phyloP scores from a whole-genome alignment of 2,797 vertebrate species.

The Apogon talboti region DNA sequence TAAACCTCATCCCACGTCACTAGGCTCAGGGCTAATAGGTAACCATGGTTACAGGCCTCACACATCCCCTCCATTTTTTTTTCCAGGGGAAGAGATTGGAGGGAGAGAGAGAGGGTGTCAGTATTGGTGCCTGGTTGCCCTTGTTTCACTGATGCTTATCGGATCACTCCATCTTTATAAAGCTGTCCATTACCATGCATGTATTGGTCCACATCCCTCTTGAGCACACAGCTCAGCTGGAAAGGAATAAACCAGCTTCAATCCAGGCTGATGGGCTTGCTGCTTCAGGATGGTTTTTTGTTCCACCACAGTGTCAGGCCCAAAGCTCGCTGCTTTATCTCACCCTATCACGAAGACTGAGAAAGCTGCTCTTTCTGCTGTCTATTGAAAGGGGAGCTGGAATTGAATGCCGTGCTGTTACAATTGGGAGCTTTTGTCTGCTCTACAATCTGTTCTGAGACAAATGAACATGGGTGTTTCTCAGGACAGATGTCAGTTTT shows the following conservation, averaged over 20 bases:
- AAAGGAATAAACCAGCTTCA: constrained; percentile 53
- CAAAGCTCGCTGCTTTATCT: constrained; percentile 11
- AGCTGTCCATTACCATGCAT: constrained; percentile 67
- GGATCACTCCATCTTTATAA: constrained; percentile 78
- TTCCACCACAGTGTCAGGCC: constrained; percentile 27
- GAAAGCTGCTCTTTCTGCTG: constrained; percentile 15
- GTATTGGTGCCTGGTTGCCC: constrained; percentile 66
- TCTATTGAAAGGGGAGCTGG: constrained; percentile 12
- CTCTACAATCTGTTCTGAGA: constrained; percentile 33
- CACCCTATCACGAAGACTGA: neutral
- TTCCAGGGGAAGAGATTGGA: constrained; percentile 43
- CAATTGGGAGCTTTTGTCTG: constrained; percentile 29
- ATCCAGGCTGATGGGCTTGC: constrained; percentile 21
- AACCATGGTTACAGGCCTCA: constrained; percentile 81
- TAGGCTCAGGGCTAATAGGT: constrained; percentile 75
- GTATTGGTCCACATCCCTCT: constrained; percentile 50
- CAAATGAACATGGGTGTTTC: constrained; percentile 4
- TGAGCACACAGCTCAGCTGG: constrained; percentile 50
- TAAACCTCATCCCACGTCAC: constrained; percentile 72
- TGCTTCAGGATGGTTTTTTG: constrained; percentile 44
- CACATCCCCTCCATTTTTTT: constrained; percentile 65
- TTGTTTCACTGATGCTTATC: constrained; percentile 74
- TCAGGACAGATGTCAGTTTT: neutral
- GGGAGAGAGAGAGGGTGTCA: constrained; percentile 35
- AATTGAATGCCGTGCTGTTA: constrained; percentile 13